Evolutionary conservation across 1,140 invertebrate species (phyloP), one percentile per base, ranked within the genome.

Genomic region (Bombus impatiens): DNA sequence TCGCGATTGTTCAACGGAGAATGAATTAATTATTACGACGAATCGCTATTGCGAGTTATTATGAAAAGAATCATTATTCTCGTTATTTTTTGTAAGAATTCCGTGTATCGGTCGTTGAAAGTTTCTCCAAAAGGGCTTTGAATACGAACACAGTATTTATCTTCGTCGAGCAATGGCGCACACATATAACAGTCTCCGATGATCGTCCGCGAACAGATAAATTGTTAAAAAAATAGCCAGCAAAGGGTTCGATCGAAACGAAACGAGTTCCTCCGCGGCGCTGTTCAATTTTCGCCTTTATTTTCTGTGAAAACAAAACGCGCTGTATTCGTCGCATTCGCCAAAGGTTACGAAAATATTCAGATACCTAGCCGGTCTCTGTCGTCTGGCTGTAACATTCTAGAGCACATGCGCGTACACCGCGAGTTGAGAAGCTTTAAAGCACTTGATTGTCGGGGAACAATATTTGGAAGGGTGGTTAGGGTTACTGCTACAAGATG

Each of bases 271-370:
- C 91, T 90, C 68, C 76, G 67, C 74, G 68, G 62, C 59, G 70
- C 77, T 88, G 85, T 77, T 88, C 87, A 90, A 90, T 89, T 89
- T 82, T 86, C 85, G 86, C 84, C 78, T 85, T 80, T 94, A 92
- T 93, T 94, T 94, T 93, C 92, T 91, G 68, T 93, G 84, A 92
- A 93, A 94, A 93, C 90, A 87, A 79, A 78, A 83, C 80, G 37
- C 82, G 40, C 65, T 82, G 74, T 86, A 87, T 83, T 88, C 79
- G 81, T 35, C 59, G 83, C 85, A 76, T 80, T 87, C 85, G 77
- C 81, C 81, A 81, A 89, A 88, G 85, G 88, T 89, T 89, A 89
- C 67, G 88, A 89, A 89, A 89, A 89, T 89, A 89, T 89, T 89
- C 88, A 74, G 65, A 76, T 79, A 62, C 57, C 53, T 80, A 84